Conservation (phyloP, 2,888 invertebrate species). For the Eupeodes luniger region DNA sequence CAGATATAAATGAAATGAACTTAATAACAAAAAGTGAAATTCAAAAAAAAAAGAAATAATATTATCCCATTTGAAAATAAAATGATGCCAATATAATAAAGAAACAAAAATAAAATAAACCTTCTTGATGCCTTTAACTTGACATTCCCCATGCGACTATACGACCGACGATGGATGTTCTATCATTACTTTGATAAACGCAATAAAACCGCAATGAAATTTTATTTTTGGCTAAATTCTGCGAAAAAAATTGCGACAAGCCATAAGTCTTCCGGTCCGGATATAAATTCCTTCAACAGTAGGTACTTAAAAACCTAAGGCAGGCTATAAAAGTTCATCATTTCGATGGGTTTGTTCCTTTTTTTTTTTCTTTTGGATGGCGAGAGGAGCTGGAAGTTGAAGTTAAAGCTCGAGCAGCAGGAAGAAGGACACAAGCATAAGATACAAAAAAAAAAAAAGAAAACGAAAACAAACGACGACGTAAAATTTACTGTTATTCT, state of each 20-base stretch:
- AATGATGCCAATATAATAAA: constrained; percentile 46
- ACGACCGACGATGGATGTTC: constrained; percentile 36
- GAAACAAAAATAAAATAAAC: constrained; percentile 15
- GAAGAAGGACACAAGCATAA: background rate
- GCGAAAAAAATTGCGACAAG: constrained; percentile 51
- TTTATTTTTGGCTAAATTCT: constrained; percentile 76
- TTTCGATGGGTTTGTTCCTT: constrained; percentile 49
- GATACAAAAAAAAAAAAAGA: background rate
- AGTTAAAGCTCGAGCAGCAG: background rate
- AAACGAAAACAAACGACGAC: constrained; percentile 60
- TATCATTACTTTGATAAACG: constrained; percentile 66
- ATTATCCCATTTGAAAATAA: constrained; percentile 37
- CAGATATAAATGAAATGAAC: background rate
- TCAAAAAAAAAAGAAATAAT: constrained; percentile 40
- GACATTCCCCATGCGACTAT: constrained; percentile 15
- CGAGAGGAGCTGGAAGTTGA: no score
- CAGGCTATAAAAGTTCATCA: constrained; percentile 76
- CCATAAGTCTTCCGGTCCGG: constrained; percentile 74
- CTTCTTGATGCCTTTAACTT: constrained; percentile 4
- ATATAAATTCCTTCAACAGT: constrained; percentile 74
- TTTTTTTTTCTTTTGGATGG: background rate
- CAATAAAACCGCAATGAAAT: constrained; percentile 81
- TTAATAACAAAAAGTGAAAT: constrained; percentile 51
- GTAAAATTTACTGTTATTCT: constrained; percentile 76
- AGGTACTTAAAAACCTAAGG: constrained; percentile 73